These are phyloP conservation scores for Atlantisia rogersi DNA, from an alignment of 2,113 vertebrate species.

Conservation along the genomic window DNA sequence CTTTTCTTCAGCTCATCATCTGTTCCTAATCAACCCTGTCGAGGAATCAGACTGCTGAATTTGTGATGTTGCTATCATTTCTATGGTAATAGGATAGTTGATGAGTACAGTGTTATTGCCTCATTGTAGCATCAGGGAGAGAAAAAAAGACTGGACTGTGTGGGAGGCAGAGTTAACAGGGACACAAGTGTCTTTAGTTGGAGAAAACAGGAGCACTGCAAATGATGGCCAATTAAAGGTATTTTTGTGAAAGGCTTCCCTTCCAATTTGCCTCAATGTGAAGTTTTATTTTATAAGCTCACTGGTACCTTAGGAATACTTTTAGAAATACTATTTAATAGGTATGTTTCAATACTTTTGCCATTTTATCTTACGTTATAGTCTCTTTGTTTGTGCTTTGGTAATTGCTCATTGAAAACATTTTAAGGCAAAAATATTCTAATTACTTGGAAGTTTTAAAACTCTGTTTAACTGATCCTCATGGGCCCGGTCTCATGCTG, in stretches of 20 bases:
- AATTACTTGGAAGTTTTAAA: neutral
- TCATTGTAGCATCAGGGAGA: neutral
- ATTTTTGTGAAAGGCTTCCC: neutral
- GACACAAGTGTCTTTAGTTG: neutral
- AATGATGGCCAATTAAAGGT: slow-evolving; percentile 32
- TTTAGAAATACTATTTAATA: neutral
- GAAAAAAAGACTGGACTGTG: neutral
- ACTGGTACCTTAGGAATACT: neutral
- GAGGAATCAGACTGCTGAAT: slow-evolving; percentile 48
- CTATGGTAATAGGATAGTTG: slow-evolving; percentile 53
- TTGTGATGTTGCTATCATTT: slow-evolving; percentile 45
- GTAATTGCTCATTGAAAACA: neutral
- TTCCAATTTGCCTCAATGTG: neutral
- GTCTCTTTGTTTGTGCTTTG: neutral
- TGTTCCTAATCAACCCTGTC: slow-evolving; percentile 52
- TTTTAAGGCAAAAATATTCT: neutral
- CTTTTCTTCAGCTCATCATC: slow-evolving; percentile 43
- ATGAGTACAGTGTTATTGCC: slow-evolving; percentile 4
- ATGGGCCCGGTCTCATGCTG: neutral
- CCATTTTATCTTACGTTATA: neutral
- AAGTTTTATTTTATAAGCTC: neutral
- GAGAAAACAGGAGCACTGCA: neutral
- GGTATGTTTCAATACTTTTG: neutral
- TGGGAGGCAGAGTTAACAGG: slow-evolving; percentile 1
- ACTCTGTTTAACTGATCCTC: neutral